phyloP scores from a whole-genome alignment of 1,140 invertebrate species.

The Halesus radiatus region DNA sequence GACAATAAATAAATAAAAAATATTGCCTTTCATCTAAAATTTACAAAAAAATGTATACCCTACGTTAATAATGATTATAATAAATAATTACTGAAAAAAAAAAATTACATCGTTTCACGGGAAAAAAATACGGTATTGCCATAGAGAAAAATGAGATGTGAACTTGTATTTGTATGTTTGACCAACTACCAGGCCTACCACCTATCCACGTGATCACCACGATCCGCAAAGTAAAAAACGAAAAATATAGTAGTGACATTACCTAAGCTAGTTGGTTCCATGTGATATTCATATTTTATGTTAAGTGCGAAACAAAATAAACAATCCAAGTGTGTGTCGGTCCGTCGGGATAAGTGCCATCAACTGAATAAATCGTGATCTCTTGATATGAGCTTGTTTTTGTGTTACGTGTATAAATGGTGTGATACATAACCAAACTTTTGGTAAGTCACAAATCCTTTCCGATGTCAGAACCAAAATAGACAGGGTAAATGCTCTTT shows the following conservation, averaged over 20 bases:
- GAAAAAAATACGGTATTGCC: too few relatives aligned
- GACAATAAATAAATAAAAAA: too few relatives aligned
- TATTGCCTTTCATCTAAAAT: too few relatives aligned
- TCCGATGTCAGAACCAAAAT: conserved; percentile 38
- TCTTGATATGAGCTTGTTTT: conserved; percentile 20
- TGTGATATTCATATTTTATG: conserved; percentile 25
- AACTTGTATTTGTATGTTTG: too few relatives aligned
- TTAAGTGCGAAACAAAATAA: conserved; percentile 27
- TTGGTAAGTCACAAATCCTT: conserved; percentile 33
- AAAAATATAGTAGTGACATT: conserved; percentile 39
- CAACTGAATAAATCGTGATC: neutral
- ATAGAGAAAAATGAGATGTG: too few relatives aligned
- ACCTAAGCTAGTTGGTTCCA: conserved; percentile 37
- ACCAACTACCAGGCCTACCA: too few relatives aligned
- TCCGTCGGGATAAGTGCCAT: neutral
- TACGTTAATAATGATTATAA: too few relatives aligned
- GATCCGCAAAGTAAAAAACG: conserved; percentile 21
- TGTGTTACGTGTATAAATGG: conserved; percentile 27
- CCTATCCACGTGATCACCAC: conserved; percentile 37
- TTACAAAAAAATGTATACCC: too few relatives aligned
- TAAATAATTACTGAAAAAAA: too few relatives aligned
- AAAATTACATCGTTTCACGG: too few relatives aligned
- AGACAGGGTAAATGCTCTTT: conserved; percentile 35
- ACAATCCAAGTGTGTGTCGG: neutral
- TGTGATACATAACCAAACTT: conserved; percentile 44